Evolutionary conservation across 2,797 vertebrate species (phyloP).

Genomic region (Knipowitschia caucasica): DNA sequence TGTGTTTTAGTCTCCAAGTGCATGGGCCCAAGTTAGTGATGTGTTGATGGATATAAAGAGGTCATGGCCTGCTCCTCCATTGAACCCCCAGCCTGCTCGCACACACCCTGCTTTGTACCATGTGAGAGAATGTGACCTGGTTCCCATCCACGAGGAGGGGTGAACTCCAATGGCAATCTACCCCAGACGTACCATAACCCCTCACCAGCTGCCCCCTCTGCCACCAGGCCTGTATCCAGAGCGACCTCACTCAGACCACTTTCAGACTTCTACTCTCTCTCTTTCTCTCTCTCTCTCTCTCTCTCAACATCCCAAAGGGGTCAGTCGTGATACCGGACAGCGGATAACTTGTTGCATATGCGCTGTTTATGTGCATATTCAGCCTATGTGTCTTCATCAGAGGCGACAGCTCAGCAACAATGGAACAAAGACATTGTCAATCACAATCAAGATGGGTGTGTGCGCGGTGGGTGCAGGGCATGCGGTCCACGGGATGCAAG

Average conservation of each 20-base stretch:
- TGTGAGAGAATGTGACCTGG: slow-evolving; percentile 82
- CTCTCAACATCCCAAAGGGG: background rate
- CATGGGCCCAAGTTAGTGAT: slow-evolving; percentile 71
- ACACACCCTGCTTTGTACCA: slow-evolving; percentile 77
- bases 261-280: background rate
- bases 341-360: slow-evolving; percentile 50
- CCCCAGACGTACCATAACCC: slow-evolving; percentile 70
- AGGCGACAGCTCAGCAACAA: slow-evolving; percentile 79
- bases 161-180: slow-evolving; percentile 72
- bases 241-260: slow-evolving; percentile 3
- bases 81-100: slow-evolving; percentile 62
- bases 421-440: slow-evolving; percentile 81
- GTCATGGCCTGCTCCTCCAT: slow-evolving; percentile 77
- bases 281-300: too few relatives aligned
- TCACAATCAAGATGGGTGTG: slow-evolving; percentile 80
- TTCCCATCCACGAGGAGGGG: slow-evolving; percentile 81
- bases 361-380: slow-evolving; percentile 40
- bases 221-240: slow-evolving; percentile 47
- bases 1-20: slow-evolving; percentile 53
- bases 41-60: slow-evolving; percentile 83
- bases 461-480: slow-evolving; percentile 33
- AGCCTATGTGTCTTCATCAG: slow-evolving; percentile 80
- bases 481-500: slow-evolving; percentile 25
- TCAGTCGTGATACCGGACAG: slow-evolving; percentile 6
- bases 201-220: slow-evolving; percentile 67